Evolutionary conservation across 2,113 vertebrate species (phyloP).

Genomic region (Panthera uncia): DNA sequence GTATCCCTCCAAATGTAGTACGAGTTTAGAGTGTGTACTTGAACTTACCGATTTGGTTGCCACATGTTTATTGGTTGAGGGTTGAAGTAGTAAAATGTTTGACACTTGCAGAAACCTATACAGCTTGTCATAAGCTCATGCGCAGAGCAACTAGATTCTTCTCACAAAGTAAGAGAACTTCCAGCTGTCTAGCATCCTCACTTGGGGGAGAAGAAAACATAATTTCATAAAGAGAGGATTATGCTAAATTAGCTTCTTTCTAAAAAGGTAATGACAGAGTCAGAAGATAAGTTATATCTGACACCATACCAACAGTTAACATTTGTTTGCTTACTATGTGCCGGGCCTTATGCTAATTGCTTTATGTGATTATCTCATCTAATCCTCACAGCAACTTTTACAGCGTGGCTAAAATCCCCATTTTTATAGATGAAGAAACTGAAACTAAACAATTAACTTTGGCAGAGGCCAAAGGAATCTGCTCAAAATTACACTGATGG

Average conservation of each 20-base stretch:
- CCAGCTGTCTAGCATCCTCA: background rate
- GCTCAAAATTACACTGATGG: background rate
- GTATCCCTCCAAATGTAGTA: background rate
- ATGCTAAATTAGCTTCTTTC: conserved; percentile 16
- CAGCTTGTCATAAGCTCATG: background rate
- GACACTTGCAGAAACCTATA: background rate
- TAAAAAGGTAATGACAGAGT: background rate
- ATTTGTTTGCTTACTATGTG: background rate
- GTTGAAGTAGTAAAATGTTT: conserved; percentile 9
- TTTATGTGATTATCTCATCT: background rate
- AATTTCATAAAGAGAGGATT: conserved; percentile 17
- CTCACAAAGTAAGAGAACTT: background rate
- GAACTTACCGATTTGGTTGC: conserved; percentile 15
- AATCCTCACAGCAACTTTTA: background rate
- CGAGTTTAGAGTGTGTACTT: background rate
- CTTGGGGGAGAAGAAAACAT: background rate
- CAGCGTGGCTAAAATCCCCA: background rate
- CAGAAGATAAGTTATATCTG: background rate
- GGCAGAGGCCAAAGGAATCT: conserved; percentile 19
- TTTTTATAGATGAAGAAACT: conserved; percentile 26
- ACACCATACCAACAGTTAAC: background rate
- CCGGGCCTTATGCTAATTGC: background rate
- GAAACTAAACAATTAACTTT: background rate
- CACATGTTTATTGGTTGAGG: conserved; percentile 20
- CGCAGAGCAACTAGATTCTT: background rate